These are phyloP conservation scores for Nemurella pictetii DNA, from an alignment of 2,888 invertebrate species.

Conservation along the genomic window DNA sequence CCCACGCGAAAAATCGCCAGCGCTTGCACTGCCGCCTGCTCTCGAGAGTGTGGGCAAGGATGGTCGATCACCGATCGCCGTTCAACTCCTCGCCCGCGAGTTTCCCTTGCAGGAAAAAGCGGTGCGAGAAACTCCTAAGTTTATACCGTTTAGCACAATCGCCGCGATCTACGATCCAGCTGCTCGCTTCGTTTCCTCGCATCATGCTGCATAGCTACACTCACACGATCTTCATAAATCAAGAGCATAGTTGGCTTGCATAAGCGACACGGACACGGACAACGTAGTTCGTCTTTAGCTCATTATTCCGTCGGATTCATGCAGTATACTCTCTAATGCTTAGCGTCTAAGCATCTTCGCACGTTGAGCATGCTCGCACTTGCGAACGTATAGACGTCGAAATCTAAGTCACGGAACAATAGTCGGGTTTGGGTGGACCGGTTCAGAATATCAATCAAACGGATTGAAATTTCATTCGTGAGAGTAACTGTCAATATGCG, in stretches of 20 bases:
- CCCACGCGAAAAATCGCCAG: neutral
- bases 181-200: neutral
- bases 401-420: neutral
- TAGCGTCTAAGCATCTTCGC: too few relatives aligned
- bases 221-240: neutral
- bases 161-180: neutral
- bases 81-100: neutral
- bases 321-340: neutral
- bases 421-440: neutral
- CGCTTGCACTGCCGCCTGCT: neutral
- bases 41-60: neutral
- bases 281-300: neutral
- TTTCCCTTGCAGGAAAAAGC: neutral
- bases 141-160: neutral
- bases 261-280: neutral
- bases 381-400: neutral
- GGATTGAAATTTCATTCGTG: neutral
- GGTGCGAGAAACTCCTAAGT: neutral
- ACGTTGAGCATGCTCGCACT: too few relatives aligned
- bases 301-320: neutral
- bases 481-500: neutral
- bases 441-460: neutral
- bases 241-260: neutral
- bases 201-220: neutral
- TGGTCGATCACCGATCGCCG: neutral